Percentiles rank a stretch among this genome's conserved stretches.
Conservation (phyloP, 1,140 invertebrate genomes). For the Diachasma alloeum region DNA sequence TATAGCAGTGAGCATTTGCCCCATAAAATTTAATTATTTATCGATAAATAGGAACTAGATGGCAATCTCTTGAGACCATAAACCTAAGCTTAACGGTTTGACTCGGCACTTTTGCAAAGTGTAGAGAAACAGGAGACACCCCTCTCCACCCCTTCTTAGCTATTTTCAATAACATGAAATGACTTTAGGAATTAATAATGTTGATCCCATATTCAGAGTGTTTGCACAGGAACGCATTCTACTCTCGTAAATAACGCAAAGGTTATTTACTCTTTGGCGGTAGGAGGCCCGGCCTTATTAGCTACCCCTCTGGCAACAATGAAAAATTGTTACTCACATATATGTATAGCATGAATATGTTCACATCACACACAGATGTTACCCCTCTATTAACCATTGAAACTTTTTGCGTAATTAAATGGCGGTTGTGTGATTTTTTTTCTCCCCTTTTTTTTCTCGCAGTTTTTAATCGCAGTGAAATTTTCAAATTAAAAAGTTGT, state of each 20-base stretch:
- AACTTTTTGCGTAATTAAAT: background rate
- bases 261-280: background rate
- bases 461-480: background rate
- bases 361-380: constrained; percentile 11
- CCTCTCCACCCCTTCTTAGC: constrained; percentile 38
- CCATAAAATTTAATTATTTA: background rate
- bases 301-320: constrained; percentile 29
- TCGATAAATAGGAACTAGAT: background rate
- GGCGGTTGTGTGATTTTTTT: background rate
- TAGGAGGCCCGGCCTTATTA: constrained; percentile 44
- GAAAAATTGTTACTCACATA: background rate
- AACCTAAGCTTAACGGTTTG: background rate
- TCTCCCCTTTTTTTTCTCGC: background rate
- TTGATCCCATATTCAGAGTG: constrained; percentile 46
- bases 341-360: background rate
- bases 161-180: constrained; percentile 52
- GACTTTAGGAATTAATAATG: constrained; percentile 50
- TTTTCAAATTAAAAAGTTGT: background rate
- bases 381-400: background rate
- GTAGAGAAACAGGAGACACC: constrained; percentile 11
- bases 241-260: constrained; percentile 20
- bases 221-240: constrained; percentile 14
- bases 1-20: background rate
- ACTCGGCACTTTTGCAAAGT: background rate
- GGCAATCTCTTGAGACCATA: background rate